A percentile compares a stretch with the other conserved stretches of the same genome.
These are phyloP conservation scores for Rhinolophus ferrumequinum DNA, from an alignment of 2,113 vertebrate genomes.

Conservation along the genomic window DNA sequence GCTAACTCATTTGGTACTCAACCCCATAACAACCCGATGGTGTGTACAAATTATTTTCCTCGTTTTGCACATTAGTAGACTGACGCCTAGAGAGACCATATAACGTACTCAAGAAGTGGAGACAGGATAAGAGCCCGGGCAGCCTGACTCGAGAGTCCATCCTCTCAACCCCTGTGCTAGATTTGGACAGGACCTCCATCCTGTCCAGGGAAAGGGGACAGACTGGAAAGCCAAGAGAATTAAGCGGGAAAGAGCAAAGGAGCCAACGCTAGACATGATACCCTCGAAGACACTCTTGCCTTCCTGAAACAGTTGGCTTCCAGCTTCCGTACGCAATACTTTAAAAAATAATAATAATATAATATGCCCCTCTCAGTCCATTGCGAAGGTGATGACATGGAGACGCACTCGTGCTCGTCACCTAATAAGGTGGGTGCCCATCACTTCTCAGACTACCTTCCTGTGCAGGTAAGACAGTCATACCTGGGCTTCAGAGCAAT, in stretches of 20 bases:
- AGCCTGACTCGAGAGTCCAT: background rate
- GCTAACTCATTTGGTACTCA: background rate
- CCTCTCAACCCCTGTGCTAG: background rate
- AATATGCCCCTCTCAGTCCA: rapidly evolving
- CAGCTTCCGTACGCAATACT: background rate
- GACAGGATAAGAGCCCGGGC: background rate
- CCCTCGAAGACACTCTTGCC: background rate
- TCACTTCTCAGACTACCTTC: background rate
- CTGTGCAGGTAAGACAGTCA: background rate
- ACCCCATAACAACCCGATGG: background rate
- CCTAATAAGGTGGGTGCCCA: too few relatives aligned
- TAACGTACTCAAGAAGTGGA: background rate
- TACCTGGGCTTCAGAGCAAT: rapidly evolving
- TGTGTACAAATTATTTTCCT: background rate
- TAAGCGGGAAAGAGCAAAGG: background rate
- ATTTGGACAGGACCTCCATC: rapidly evolving
- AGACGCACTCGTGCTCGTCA: background rate
- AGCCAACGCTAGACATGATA: rapidly evolving
- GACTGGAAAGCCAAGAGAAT: background rate
- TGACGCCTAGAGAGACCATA: background rate
- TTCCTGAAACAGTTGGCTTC: background rate
- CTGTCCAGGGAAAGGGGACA: too few relatives aligned
- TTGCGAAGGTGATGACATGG: rapidly evolving
- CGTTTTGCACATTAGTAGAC: background rate
- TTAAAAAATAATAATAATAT: background rate